Percentiles rank a stretch among this genome's conserved stretches.
These are phyloP conservation scores for Neuroscelio doddi DNA, from an alignment of 2,888 invertebrate genomes.

Conservation along the genomic window DNA sequence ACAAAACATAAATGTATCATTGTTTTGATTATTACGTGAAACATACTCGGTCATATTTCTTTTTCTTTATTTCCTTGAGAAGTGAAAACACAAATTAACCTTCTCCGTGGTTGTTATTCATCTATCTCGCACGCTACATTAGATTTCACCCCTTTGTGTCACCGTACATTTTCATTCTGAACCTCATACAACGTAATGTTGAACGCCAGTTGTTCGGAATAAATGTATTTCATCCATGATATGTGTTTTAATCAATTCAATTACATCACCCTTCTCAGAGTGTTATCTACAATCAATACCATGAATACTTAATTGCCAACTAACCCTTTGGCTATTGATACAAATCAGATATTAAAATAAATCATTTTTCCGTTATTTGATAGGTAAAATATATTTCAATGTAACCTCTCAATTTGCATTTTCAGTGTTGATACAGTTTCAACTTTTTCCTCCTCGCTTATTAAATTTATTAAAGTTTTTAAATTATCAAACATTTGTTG, in stretches of 20 bases:
- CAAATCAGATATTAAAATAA: too few species aligned
- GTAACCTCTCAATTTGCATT: too few species aligned
- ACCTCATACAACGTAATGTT: not conserved
- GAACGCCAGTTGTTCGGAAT: not conserved
- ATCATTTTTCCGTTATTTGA: too few species aligned
- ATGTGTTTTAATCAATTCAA: conserved; percentile 1
- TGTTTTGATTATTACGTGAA: too few species aligned
- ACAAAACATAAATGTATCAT: too few species aligned
- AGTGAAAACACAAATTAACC: conserved; percentile 66
- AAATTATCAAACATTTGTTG: too few species aligned
- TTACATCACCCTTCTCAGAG: not conserved
- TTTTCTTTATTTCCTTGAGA: conserved; percentile 47
- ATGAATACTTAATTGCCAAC: not conserved
- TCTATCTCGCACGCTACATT: conserved; percentile 70
- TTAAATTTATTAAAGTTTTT: too few species aligned
- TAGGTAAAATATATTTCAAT: too few species aligned
- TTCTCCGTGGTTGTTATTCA: conserved; percentile 57
- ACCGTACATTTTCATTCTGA: conserved; percentile 54
- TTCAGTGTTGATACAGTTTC: too few species aligned
- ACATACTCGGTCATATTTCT: too few species aligned
- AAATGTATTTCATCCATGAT: not conserved
- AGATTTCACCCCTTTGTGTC: conserved; percentile 56
- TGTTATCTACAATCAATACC: not conserved
- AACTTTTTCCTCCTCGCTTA: too few species aligned
- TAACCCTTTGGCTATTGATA: too few species aligned